Evolutionary conservation across 1,140 invertebrate genomes (phyloP), one percentile per base, ranked within the genome.

Genomic region (Leucophenga varia): DNA sequence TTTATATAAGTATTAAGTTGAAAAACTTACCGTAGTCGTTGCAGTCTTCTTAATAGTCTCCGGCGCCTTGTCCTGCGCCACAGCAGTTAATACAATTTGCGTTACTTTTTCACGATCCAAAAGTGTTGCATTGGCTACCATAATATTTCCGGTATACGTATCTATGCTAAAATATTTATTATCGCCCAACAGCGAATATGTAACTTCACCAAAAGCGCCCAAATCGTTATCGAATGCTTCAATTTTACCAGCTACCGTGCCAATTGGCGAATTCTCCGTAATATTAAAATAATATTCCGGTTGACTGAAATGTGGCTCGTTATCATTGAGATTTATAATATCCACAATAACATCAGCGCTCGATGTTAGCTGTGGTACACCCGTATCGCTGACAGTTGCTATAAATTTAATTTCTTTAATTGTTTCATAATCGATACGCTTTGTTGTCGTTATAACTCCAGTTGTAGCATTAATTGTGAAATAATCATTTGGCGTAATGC

Each of bases 301-400:
- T 65, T 83, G 76, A 12, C 80, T 78, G 64, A 95, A 96, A 30
- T 83, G 78, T 0, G 93, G 93, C 71, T 86, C 83, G 59, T 91
- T 89, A 64, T 95, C 92, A 60, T 96, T 96, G 1, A 92, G 81
- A 65, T 95, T 95, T 16, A 86, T 79, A 10, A 96, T 82, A 30
- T 86, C 83, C 0, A 95, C 86, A 6, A 78, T 81, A 3, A 97
- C 83, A 12, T 82, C 79, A 0, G 90, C 89, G 1, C 84, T 81
- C 0, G 90, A 82, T 6, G 85, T 86, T 34, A 88, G 77, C 57
- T 88, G 86, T 2, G 93, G 93, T 0, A 91, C 81, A 14, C 63
- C 92, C 1, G 86, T 85, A 76, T 95, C 93, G 55, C 84, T 87
- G 1, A 89, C 92, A 1, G 88, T 78, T 0, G 93, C 83, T 2